These are phyloP conservation scores for Biston betularia DNA, from an alignment of 2,888 invertebrate species.

Conservation along the genomic window DNA sequence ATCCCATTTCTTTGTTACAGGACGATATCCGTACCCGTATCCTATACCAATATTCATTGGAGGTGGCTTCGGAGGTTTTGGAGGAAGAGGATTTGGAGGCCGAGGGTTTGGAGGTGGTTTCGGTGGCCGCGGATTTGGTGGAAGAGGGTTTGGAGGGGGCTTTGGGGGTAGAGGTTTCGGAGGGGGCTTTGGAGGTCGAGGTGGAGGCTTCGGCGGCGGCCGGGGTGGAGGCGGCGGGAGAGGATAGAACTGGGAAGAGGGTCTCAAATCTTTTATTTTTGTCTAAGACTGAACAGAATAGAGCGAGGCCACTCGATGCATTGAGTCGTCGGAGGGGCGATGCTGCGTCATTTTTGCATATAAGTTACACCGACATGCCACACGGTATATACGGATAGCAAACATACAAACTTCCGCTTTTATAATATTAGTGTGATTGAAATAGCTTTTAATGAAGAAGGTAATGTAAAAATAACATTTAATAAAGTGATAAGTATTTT, in stretches of 20 bases:
- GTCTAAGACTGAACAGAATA: not conserved
- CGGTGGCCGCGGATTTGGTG: constrained; percentile 50
- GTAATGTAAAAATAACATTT: no score
- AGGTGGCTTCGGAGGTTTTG: constrained; percentile 30
- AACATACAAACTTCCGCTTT: no score
- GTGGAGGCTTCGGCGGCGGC: constrained; percentile 46
- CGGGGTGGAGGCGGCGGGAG: constrained; percentile 40
- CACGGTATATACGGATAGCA: no score
- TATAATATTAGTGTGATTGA: no score
- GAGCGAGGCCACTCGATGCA: no score
- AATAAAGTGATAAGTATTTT: no score
- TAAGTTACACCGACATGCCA: no score
- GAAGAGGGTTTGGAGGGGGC: constrained; percentile 53
- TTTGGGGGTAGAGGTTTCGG: constrained; percentile 57
- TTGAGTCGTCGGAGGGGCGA: no score
- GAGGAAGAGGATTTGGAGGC: constrained; percentile 40
- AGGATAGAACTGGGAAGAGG: constrained; percentile 13
- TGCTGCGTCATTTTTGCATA: no score
- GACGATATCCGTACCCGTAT: constrained; percentile 41
- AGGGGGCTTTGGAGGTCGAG: constrained; percentile 53
- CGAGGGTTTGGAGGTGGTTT: constrained; percentile 40
- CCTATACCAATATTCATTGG: constrained; percentile 55
- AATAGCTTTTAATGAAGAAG: no score
- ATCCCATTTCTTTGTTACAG: constrained; percentile 41
- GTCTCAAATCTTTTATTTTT: not conserved